Evolutionary conservation across 2,888 invertebrate species (phyloP).

Genomic region (Geotrupes spiniger): DNA sequence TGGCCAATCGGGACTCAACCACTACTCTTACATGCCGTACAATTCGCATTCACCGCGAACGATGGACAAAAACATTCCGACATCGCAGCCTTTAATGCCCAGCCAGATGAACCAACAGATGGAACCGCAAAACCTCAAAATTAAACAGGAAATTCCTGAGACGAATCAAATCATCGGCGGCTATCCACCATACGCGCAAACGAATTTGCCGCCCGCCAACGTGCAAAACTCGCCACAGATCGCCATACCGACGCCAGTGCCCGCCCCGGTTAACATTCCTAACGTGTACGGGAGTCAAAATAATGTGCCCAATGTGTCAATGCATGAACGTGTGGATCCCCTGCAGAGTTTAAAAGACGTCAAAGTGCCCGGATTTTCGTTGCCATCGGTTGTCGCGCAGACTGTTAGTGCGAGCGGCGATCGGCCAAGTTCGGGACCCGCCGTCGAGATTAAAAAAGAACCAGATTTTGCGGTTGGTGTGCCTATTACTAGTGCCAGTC

Average conservation of each 20-base stretch:
- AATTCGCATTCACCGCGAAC: conserved; percentile 41
- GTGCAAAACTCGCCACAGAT: conserved; percentile 13
- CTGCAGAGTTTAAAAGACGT: conserved; percentile 76
- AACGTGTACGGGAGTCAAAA: conserved; percentile 11
- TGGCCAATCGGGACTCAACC: conserved; percentile 55
- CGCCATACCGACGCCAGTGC: conserved; percentile 50
- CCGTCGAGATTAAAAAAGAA: conserved; percentile 73
- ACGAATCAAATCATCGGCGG: conserved; percentile 22
- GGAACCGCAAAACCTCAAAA: conserved; percentile 71
- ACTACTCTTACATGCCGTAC: conserved; percentile 62
- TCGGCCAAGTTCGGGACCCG: conserved; percentile 58
- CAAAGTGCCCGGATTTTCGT: conserved; percentile 71
- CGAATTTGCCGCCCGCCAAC: conserved; percentile 3
- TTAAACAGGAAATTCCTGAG: conserved; percentile 64
- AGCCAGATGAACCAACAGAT: conserved; percentile 43
- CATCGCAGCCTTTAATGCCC: conserved; percentile 24
- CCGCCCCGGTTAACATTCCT: conserved; percentile 41
- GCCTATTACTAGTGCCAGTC: conserved; percentile 45
- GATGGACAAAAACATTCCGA: conserved; percentile 32
- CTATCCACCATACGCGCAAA: conserved; percentile 8
- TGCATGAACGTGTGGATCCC: conserved; percentile 56
- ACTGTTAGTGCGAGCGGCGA: conserved; percentile 36
- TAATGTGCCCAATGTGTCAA: conserved; percentile 6
- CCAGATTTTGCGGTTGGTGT: conserved; percentile 54
- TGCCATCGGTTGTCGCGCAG: conserved; percentile 37